Conservation (phyloP, 2,888 invertebrate genomes). For the Syrphus vitripennis region DNA sequence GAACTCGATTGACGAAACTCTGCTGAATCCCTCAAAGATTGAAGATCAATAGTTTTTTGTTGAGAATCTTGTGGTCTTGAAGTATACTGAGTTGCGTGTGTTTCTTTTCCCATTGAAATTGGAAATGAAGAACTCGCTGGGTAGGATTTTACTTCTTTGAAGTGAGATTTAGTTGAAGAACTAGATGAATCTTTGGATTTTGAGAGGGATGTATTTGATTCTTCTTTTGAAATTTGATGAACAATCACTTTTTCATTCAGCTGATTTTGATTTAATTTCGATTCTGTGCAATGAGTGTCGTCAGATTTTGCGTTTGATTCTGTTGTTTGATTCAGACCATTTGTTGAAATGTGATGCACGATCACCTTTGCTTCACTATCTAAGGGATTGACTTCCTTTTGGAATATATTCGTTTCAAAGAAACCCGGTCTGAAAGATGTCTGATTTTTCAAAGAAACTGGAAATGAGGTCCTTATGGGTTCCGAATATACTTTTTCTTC, state of each 20-base stretch:
- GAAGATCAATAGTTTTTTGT: background rate
- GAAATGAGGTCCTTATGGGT: slow-evolving; percentile 35
- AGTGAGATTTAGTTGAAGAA: background rate
- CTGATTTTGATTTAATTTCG: background rate
- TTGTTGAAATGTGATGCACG: background rate
- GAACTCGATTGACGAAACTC: background rate
- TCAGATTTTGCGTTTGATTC: background rate
- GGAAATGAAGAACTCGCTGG: background rate
- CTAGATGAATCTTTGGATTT: background rate
- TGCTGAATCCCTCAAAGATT: background rate
- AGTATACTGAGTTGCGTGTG: background rate
- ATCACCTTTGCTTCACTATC: slow-evolving; percentile 9
- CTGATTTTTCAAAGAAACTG: background rate
- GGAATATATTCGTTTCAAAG: background rate
- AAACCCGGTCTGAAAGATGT: slow-evolving; percentile 30
- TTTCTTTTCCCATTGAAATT: background rate
- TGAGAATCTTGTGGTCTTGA: background rate
- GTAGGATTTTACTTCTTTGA: background rate
- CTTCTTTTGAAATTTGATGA: slow-evolving; percentile 70
- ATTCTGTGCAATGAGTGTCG: background rate
- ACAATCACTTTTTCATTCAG: slow-evolving; percentile 62
- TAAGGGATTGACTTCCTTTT: slow-evolving; percentile 20
- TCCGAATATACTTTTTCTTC: background rate
- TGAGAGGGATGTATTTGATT: background rate
- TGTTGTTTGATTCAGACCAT: background rate